Evolutionary conservation across 2,888 invertebrate genomes (phyloP).

Genomic region (Gastracanthus pulcherrimus): DNA sequence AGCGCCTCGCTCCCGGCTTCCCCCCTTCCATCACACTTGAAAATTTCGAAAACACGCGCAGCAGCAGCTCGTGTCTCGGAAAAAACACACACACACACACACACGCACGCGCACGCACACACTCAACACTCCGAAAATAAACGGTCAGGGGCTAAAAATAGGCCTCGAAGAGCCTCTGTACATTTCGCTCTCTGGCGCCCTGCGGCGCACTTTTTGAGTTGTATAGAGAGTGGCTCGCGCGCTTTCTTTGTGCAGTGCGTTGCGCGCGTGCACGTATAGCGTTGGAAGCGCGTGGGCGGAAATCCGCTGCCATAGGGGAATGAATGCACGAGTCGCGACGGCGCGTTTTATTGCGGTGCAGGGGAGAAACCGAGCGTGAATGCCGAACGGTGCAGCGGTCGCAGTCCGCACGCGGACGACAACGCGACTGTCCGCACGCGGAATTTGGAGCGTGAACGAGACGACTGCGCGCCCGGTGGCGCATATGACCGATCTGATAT

Average conservation of each 20-base stretch:
- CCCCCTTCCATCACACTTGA: background rate
- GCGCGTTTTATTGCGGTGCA: too few species aligned
- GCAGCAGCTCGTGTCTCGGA: background rate
- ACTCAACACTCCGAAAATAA: slow-evolving; percentile 13
- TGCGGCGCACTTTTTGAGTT: background rate
- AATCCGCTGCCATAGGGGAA: too few species aligned
- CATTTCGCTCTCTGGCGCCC: background rate
- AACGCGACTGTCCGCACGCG: too few species aligned
- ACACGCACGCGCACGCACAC: background rate
- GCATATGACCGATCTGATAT: background rate
- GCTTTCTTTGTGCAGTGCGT: slow-evolving; percentile 16
- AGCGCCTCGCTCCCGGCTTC: background rate
- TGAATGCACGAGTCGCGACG: too few species aligned
- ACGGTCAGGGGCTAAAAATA: slow-evolving; percentile 33
- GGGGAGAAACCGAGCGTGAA: slow-evolving; percentile 37
- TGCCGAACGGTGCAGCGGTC: background rate
- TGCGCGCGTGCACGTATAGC: too few species aligned
- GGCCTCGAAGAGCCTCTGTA: background rate
- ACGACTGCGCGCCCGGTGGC: background rate
- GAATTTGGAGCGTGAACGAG: slow-evolving; percentile 32
- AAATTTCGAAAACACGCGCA: background rate
- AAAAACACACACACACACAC: background rate
- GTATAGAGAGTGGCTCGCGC: too few species aligned
- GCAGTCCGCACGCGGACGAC: background rate
- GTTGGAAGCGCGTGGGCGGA: too few species aligned